These are phyloP conservation scores for Enteromius afrohamiltoni DNA, from an alignment of 2,797 vertebrate genomes.

Conservation along the genomic window DNA sequence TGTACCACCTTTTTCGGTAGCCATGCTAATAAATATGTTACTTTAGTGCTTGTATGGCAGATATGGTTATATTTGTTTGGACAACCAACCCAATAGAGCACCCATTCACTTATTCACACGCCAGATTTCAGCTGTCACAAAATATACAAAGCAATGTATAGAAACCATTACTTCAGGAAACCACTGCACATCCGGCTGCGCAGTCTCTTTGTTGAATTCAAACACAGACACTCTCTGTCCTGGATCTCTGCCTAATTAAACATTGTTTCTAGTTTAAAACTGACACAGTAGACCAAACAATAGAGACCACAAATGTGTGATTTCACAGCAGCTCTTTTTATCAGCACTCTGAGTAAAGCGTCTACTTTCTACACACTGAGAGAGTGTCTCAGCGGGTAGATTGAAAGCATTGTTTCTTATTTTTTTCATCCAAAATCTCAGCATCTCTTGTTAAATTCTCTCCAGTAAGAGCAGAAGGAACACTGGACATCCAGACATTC, in stretches of 20 bases:
- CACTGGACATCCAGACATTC: background rate
- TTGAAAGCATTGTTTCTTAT: conserved; percentile 11
- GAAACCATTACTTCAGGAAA: background rate
- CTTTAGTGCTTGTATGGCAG: no score
- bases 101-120: background rate
- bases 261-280: conserved; percentile 19
- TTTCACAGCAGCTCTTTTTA: conserved; percentile 19
- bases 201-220: background rate
- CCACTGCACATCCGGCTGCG: background rate
- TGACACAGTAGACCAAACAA: conserved; percentile 27
- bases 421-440: background rate
- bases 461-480: background rate
- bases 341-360: background rate
- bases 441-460: background rate
- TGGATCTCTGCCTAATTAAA: conserved; percentile 35
- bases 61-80: background rate
- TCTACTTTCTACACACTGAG: conserved; percentile 2
- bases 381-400: background rate
- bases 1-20: background rate
- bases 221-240: background rate
- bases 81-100: no score
- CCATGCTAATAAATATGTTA: background rate
- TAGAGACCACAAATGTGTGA: conserved; percentile 5
- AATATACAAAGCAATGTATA: background rate
- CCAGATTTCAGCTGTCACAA: background rate